These are phyloP conservation scores for Omphaloscelis lunosa DNA, from an alignment of 2,888 invertebrate species.

Conservation along the genomic window DNA sequence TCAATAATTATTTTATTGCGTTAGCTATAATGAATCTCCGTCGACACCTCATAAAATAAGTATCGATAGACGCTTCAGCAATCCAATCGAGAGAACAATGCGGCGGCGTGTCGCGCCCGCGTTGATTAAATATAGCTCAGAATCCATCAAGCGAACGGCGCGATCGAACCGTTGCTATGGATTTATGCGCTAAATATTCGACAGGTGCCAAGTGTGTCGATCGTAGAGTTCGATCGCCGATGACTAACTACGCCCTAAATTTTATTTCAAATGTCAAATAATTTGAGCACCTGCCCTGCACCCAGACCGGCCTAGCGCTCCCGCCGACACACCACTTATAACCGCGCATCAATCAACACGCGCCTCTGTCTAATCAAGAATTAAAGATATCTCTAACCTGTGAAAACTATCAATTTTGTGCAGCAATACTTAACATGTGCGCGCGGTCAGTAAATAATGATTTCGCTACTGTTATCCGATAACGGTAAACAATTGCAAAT, in stretches of 20 bases:
- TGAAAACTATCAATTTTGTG: slow-evolving; percentile 25
- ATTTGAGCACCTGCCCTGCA: slow-evolving; percentile 86
- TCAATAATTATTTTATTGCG: slow-evolving; percentile 63
- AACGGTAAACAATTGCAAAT: slow-evolving; percentile 79
- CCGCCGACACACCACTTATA: slow-evolving; percentile 40
- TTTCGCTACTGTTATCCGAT: slow-evolving; percentile 72
- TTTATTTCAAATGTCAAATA: slow-evolving; percentile 90
- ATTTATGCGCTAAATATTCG: slow-evolving; percentile 91
- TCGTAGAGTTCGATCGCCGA: slow-evolving; percentile 88
- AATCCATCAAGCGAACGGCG: slow-evolving; percentile 87
- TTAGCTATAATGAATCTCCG: slow-evolving; percentile 75
- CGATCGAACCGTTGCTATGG: slow-evolving; percentile 88
- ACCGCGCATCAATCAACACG: slow-evolving; percentile 47
- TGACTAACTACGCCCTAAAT: slow-evolving; percentile 91
- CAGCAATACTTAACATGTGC: slow-evolving; percentile 36
- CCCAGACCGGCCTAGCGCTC: slow-evolving; percentile 61
- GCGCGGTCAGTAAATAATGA: slow-evolving; percentile 58
- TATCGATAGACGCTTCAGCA: slow-evolving; percentile 81
- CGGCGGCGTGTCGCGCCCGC: slow-evolving; percentile 85
- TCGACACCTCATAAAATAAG: slow-evolving; percentile 81
- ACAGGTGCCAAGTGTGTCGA: slow-evolving; percentile 91
- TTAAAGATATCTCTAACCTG: slow-evolving; percentile 8
- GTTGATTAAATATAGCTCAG: slow-evolving; percentile 90
- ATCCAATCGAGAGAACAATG: slow-evolving; percentile 87
- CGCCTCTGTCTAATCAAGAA: slow-evolving; percentile 6